Conservation (phyloP, 2,888 invertebrate species). For the Euzetes globulus region DNA sequence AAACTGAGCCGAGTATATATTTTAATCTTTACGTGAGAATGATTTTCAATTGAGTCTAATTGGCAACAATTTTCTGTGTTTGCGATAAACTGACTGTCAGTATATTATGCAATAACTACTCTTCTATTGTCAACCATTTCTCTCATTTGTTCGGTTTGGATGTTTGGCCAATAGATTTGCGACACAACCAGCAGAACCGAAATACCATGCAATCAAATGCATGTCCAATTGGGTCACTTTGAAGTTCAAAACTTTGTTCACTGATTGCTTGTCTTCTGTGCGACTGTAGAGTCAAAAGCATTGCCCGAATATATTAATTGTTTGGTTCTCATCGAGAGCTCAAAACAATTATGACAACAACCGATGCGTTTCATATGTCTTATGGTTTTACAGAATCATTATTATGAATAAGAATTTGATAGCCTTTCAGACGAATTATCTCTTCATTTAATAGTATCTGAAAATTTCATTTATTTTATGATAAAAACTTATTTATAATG, state of each 20-base stretch:
- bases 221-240: conserved; percentile 18
- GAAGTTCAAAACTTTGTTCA: background rate
- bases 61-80: conserved; percentile 18
- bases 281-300: background rate
- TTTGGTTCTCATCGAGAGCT: conserved; percentile 29
- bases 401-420: conserved; percentile 19
- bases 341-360: conserved; percentile 14
- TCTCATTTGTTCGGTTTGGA: conserved; percentile 3
- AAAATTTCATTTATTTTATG: conserved; percentile 22
- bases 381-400: conserved; percentile 5
- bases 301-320: conserved; percentile 7
- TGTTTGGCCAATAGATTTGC: background rate
- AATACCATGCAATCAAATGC: background rate
- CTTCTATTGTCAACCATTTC: background rate
- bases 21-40: conserved; percentile 28
- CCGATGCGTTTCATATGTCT: conserved; percentile 3
- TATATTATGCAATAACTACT: conserved; percentile 15
- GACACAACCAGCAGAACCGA: background rate
- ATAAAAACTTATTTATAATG: background rate
- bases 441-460: background rate
- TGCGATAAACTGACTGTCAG: conserved; percentile 11
- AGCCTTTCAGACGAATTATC: background rate
- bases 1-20: background rate
- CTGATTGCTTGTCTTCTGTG: background rate
- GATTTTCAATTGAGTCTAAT: conserved; percentile 30